Conservation (phyloP, 2,113 vertebrate species). For the Poeciliopsis retropinna region DNA sequence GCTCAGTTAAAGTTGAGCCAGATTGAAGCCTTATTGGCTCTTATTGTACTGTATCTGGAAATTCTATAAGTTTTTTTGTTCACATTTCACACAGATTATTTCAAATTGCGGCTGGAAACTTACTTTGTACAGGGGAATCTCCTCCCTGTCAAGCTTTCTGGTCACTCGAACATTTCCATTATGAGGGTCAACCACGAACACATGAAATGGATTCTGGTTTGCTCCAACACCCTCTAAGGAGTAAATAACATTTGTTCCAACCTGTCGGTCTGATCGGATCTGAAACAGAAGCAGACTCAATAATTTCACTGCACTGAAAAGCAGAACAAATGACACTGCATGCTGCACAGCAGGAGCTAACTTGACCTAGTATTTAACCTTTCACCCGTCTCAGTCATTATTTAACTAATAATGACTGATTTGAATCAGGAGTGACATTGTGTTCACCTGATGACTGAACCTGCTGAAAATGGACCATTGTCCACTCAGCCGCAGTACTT, state of each 20-base stretch:
- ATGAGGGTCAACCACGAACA: constrained; percentile 84
- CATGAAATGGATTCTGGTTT: constrained; percentile 76
- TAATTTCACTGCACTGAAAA: neutral
- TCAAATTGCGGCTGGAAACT: constrained; percentile 31
- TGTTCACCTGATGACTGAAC: too few species aligned
- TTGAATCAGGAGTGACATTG: neutral
- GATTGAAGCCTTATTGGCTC: too few species aligned
- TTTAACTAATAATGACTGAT: neutral
- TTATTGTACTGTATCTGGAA: too few species aligned
- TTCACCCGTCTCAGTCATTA: too few species aligned
- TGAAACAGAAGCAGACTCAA: constrained; percentile 53
- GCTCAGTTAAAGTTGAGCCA: too few species aligned
- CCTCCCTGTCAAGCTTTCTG: constrained; percentile 85
- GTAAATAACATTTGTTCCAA: constrained; percentile 72
- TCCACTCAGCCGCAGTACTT: neutral
- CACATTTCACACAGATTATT: neutral
- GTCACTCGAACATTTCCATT: constrained; percentile 87
- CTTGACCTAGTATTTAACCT: too few species aligned
- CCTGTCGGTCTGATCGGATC: constrained; percentile 88
- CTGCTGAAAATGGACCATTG: neutral
- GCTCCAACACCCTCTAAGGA: constrained; percentile 84
- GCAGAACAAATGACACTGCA: neutral
- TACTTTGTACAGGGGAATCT: constrained; percentile 65
- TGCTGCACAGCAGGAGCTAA: neutral
- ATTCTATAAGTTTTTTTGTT: neutral